phyloP scores from a whole-genome alignment of 2,113 vertebrate genomes.

The Grus americana region DNA sequence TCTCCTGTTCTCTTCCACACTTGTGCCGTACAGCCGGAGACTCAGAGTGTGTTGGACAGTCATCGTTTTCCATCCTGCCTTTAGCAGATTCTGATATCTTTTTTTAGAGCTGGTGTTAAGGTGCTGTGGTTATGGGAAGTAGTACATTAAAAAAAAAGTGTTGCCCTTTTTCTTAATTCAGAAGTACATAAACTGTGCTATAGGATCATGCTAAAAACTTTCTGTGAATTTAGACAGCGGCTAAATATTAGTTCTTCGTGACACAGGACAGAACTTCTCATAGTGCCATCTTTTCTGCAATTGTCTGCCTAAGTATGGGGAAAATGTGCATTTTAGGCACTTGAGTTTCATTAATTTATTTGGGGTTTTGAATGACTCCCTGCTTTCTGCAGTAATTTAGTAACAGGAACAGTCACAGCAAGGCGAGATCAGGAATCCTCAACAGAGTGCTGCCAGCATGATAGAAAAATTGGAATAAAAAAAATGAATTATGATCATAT shows the following conservation, averaged over 20 bases:
- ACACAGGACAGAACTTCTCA: neutral
- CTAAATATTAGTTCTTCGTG: neutral
- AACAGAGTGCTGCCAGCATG: neutral
- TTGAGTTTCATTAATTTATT: neutral
- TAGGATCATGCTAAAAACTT: neutral
- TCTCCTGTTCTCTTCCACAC: neutral
- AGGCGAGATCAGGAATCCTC: neutral
- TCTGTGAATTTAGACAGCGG: neutral
- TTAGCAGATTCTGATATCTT: neutral
- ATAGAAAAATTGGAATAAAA: neutral
- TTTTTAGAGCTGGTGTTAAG: neutral
- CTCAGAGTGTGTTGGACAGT: neutral
- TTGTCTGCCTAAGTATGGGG: neutral
- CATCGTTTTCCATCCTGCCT: neutral
- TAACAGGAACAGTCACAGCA: neutral
- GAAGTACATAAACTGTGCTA: neutral
- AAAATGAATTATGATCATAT: neutral
- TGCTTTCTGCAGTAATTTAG: neutral
- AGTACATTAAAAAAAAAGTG: neutral
- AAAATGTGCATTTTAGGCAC: neutral
- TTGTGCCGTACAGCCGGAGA: neutral
- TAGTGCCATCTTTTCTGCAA: neutral
- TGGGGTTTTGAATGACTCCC: neutral
- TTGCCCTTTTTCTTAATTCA: neutral
- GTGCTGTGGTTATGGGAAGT: neutral